Evolutionary conservation across 1,140 invertebrate species (phyloP).

Genomic region (Panagrolaimus sp.): DNA sequence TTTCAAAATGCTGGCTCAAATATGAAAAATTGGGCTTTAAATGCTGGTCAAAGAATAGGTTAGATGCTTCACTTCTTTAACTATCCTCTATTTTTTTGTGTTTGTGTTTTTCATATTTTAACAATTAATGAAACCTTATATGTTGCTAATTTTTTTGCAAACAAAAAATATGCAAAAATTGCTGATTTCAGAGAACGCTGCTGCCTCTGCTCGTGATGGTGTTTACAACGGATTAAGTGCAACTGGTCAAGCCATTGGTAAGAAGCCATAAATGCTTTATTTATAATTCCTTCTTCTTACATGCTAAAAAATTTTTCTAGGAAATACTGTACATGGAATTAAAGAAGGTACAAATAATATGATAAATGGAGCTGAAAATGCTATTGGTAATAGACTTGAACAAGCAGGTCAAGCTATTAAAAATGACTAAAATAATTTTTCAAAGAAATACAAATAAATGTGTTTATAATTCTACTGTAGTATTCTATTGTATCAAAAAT

Average conservation of each 20-base stretch:
- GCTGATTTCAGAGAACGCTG: slow-evolving; percentile 6
- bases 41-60: slow-evolving; percentile 7
- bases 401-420: neutral
- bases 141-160: neutral
- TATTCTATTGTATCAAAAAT: too few relatives aligned
- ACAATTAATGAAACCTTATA: neutral
- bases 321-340: neutral
- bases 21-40: slow-evolving; percentile 1
- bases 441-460: too few relatives aligned
- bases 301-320: slow-evolving; percentile 1
- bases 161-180: neutral
- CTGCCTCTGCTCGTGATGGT: neutral
- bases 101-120: neutral
- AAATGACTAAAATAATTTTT: too few relatives aligned
- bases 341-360: neutral
- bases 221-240: slow-evolving; percentile 5
- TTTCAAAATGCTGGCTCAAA: neutral
- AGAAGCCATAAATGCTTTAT: neutral
- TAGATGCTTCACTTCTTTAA: neutral
- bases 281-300: neutral
- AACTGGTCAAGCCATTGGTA: slow-evolving; percentile 14
- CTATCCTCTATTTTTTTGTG: slow-evolving; percentile 5
- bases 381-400: neutral
- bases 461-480: too few relatives aligned
- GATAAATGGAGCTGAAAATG: neutral